phyloP scores from a whole-genome alignment of 2,797 vertebrate species.

The Clarias laeviceps region DNA sequence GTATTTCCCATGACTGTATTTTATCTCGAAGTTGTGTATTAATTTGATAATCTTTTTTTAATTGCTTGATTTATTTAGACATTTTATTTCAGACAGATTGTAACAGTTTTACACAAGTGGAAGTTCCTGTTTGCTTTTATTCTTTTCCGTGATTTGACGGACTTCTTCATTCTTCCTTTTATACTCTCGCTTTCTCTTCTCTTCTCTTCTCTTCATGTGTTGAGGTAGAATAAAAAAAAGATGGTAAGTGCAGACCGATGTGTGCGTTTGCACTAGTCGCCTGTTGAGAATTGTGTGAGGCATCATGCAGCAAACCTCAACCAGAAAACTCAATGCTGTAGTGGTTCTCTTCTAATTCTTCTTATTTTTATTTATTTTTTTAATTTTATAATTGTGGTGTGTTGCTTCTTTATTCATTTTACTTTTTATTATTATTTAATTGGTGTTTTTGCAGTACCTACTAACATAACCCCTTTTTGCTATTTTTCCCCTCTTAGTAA shows the following conservation, averaged over 20 bases:
- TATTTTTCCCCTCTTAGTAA: not conserved
- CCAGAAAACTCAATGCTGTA: constrained; percentile 8
- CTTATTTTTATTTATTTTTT: constrained; percentile 15
- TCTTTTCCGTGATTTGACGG: constrained; percentile 15
- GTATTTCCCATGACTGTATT: not conserved
- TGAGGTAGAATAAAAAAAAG: constrained; percentile 98
- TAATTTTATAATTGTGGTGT: not conserved
- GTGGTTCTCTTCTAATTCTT: constrained; percentile 53
- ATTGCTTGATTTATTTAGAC: not conserved
- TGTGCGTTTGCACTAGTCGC: constrained; percentile 79
- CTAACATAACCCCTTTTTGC: constrained; percentile 25
- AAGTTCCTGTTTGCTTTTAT: not conserved
- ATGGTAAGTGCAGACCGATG: constrained; percentile 94
- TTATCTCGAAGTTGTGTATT: not conserved
- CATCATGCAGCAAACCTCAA: constrained; percentile 51
- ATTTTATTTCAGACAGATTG: not conserved
- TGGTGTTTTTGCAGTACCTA: constrained; percentile 7
- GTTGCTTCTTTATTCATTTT: constrained; percentile 44
- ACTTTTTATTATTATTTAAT: constrained; percentile 45
- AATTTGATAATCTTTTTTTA: not conserved
- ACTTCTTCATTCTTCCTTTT: constrained; percentile 46
- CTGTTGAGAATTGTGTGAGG: constrained; percentile 67
- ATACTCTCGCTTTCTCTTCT: constrained; percentile 74
- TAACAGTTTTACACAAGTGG: not conserved
- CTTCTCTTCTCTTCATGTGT: constrained; percentile 75